A percentile compares a stretch with the other conserved stretches of the same genome.
These are phyloP conservation scores for Aurelia aurita complex sp. Pacific DNA, from an alignment of 30 jellyfish, hydroid and myxozoan genomes.

Conservation along the genomic window DNA sequence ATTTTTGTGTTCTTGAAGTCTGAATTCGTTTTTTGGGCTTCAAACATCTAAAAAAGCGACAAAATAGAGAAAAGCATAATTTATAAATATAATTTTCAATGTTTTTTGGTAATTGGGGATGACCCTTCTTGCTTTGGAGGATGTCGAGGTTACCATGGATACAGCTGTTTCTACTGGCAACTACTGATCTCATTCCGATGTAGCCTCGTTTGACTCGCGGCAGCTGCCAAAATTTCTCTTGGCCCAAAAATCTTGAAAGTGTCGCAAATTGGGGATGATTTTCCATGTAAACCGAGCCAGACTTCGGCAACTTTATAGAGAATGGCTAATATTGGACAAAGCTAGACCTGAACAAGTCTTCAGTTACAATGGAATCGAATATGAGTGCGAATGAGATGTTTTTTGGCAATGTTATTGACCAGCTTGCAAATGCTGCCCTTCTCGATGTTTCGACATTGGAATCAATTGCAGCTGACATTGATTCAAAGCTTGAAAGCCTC, in stretches of 20 bases:
- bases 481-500: conserved; percentile 43
- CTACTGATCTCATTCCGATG: not conserved
- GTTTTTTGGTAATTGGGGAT: not conserved
- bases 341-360: not conserved
- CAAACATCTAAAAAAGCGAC: too few species aligned
- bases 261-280: too few species aligned
- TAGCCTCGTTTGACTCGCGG: conserved; percentile 4
- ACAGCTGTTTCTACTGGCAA: not conserved
- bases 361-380: conserved; percentile 28
- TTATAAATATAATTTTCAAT: too few species aligned
- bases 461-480: conserved; percentile 59
- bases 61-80: too few species aligned
- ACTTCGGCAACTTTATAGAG: too few species aligned
- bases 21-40: too few species aligned
- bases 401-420: conserved; percentile 67
- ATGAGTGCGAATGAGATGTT: conserved; percentile 51
- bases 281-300: too few species aligned
- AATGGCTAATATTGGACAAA: too few species aligned
- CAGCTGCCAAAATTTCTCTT: conserved; percentile 7
- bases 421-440: conserved; percentile 57
- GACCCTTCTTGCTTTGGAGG: not conserved
- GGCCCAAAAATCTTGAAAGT: not conserved
- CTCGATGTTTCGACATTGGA: conserved; percentile 54
- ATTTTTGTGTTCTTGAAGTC: too few species aligned
- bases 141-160: not conserved